Conservation (phyloP, 2,797 vertebrate genomes). For the Thunnus albacares region DNA sequence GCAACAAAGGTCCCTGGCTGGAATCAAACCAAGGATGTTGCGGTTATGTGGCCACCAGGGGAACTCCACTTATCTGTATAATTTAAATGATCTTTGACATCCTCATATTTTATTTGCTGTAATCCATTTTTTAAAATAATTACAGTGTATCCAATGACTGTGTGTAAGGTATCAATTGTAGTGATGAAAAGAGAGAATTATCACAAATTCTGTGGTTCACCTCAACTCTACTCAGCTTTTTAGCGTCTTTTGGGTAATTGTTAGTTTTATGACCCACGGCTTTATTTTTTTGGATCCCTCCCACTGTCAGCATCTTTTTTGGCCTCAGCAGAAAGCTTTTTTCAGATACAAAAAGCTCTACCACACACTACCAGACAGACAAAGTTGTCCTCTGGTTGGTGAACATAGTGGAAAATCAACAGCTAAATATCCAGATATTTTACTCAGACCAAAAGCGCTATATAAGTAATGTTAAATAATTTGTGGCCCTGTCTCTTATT, state of each 20-base stretch:
- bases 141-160: no score
- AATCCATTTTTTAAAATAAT: not conserved
- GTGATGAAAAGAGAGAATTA: not conserved
- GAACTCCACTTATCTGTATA: not conserved
- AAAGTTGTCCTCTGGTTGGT: no score
- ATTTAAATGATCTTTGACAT: conserved; percentile 15
- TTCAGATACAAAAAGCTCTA: no score
- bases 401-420: no score
- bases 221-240: not conserved
- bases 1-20: no score
- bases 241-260: not conserved
- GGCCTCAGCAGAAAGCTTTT: not conserved
- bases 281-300: not conserved
- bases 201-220: not conserved
- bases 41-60: no score
- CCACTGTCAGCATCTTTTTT: not conserved
- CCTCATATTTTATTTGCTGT: not conserved
- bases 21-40: no score
- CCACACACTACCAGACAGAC: no score
- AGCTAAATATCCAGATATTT: no score
- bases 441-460: not conserved
- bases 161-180: not conserved
- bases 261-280: no score
- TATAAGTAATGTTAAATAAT: not conserved
- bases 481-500: not conserved